Base-by-base conservation (phyloP, 2,113 vertebrate species). In the Pedionomus torquatus region DNA sequence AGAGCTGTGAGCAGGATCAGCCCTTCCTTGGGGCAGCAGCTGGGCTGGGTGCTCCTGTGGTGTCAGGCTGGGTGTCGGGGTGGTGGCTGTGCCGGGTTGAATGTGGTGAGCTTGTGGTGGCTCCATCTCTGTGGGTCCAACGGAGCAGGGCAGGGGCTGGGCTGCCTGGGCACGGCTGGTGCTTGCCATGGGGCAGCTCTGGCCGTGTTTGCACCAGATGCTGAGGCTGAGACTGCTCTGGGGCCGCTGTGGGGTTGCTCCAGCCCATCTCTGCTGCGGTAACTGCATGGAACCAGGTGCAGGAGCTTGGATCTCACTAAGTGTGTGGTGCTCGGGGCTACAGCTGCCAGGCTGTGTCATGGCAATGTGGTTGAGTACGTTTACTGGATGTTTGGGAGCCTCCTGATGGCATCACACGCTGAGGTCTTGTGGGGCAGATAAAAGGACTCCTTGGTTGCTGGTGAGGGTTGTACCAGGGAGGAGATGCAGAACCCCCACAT, bases 371-470 rank as follows among this genome's bases (percentile, higher is more conserved):
- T n/a, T 26, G 78, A 80, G 23, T 0, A 3, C 1, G 10, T 51
- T 82, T 1, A 1, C 33, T 69, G 24, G 19, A 21, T 41, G 55
- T 44, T 44, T 1, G 7, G 54, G 43, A 83, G 44, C 46, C 39
- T 65, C 43, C 31, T 0, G 1, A 2, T 33, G 41, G 15, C 10
- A 1, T 60, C n/a, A 16, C 14, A 8, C 0, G 8, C 61, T 60
- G 33, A 68, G 49, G 58, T 57, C 49, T 46, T 4, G 0, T 19
- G 80, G 80, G 58, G 35, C 37, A 60, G 51, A 75, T 35, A 9
- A 71, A 9, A 71, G 30, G 48, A 28, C 17, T 14, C 49, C 26
- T 26, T 63, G 58, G 41, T 49, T 84, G 13, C 39, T 85, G 70
- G 44, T 4, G 2, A 2, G 0, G 2, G 18, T 58, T 49, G 41